These are phyloP conservation scores for Coelinius sp. DNA, from an alignment of 2,888 invertebrate species.

Conservation along the genomic window DNA sequence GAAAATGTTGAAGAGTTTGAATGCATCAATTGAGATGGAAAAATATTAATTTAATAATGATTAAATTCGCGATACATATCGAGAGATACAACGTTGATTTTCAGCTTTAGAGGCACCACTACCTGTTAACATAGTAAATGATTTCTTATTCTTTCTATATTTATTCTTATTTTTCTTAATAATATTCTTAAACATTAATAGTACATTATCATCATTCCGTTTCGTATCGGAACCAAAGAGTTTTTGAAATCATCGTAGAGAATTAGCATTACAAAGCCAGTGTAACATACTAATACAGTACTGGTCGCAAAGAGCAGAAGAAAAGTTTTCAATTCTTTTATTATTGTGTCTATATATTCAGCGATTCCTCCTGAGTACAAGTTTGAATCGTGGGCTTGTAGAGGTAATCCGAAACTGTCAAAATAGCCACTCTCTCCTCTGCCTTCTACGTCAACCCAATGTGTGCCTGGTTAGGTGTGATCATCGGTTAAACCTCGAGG, in stretches of 20 bases:
- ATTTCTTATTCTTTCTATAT: neutral
- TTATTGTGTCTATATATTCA: neutral
- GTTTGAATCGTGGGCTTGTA: neutral
- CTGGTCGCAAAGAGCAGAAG: neutral
- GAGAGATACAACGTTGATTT: too few relatives aligned
- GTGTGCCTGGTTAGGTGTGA: constrained; percentile 36
- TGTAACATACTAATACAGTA: constrained; percentile 1
- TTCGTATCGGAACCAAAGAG: neutral
- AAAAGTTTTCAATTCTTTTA: neutral
- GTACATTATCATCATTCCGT: neutral
- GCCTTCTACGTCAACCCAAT: constrained; percentile 41
- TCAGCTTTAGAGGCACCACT: too few relatives aligned
- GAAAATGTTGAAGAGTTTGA: too few relatives aligned
- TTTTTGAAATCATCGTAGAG: neutral
- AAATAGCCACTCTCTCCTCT: constrained; percentile 31
- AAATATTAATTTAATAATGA: too few relatives aligned
- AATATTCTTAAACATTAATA: neutral
- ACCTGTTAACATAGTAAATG: too few relatives aligned
- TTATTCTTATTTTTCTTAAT: neutral
- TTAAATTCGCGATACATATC: too few relatives aligned
- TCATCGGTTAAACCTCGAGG: too few relatives aligned
- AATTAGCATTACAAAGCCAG: neutral
- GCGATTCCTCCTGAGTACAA: neutral
- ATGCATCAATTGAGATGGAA: too few relatives aligned
- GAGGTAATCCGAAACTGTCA: constrained; percentile 39